Percentiles rank a stretch among this genome's conserved stretches.
Conservation (phyloP, 1,140 invertebrate species). For the Charaxes varanes region DNA sequence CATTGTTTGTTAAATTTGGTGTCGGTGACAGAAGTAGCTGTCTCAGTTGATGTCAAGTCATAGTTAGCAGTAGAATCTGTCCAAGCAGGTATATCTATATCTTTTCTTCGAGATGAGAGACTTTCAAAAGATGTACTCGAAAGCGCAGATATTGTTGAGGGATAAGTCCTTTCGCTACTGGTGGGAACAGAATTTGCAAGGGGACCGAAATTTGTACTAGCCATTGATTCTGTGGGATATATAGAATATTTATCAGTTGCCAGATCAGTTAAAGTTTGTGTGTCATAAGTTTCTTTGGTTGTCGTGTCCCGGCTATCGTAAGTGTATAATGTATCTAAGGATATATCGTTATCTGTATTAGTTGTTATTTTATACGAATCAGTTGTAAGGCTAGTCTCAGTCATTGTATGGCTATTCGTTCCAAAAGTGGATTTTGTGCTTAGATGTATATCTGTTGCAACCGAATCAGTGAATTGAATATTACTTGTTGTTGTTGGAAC, state of each 20-base stretch:
- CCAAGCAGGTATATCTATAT: slow-evolving; percentile 63
- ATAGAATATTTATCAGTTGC: not conserved
- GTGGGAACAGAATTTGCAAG: not conserved
- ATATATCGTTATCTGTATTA: no score
- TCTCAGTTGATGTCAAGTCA: slow-evolving; percentile 47
- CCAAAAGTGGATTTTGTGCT: no score
- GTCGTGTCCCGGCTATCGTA: no score
- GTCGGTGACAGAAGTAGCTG: slow-evolving; percentile 41
- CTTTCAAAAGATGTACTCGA: slow-evolving; percentile 50
- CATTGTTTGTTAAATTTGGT: slow-evolving; percentile 66
- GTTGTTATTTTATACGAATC: no score
- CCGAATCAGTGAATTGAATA: no score
- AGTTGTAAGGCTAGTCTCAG: no score
- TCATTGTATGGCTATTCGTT: no score
- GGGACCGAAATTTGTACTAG: not conserved
- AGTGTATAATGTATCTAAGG: no score
- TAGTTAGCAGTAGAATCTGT: slow-evolving; percentile 50
- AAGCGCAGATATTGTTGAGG: slow-evolving; percentile 25
- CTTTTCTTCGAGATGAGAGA: slow-evolving; percentile 56
- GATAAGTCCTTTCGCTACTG: slow-evolving; percentile 17
- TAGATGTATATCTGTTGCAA: no score
- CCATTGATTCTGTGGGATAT: not conserved
- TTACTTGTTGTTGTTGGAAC: no score
- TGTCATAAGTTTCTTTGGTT: no score
- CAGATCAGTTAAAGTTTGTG: no score